These are phyloP conservation scores for Arion vulgaris DNA, from an alignment of 1,140 invertebrate species.

Conservation along the genomic window DNA sequence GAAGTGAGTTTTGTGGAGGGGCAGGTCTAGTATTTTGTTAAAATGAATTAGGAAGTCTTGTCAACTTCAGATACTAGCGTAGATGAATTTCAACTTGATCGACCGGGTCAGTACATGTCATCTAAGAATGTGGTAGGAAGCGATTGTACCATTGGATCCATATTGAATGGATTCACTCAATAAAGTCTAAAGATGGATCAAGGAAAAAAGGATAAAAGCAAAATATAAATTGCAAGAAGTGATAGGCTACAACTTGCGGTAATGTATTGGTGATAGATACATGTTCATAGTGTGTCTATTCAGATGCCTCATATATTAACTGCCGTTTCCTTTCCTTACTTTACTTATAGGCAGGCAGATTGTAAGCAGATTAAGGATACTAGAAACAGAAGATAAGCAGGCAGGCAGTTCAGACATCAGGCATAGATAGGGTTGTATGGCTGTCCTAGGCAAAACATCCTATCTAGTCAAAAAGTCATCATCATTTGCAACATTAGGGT, in stretches of 20 bases:
- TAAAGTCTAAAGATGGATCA: no score
- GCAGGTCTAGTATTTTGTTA: no score
- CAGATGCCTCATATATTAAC: constrained; percentile 1
- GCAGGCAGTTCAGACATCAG: constrained; percentile 40
- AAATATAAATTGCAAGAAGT: no score
- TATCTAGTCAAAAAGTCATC: constrained; percentile 29
- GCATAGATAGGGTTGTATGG: constrained; percentile 39
- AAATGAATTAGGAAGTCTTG: no score
- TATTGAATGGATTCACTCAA: no score
- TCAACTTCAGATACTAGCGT: no score
- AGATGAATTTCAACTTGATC: no score
- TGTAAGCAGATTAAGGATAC: constrained; percentile 40
- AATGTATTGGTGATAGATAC: constrained; percentile 5
- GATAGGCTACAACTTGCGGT: no score
- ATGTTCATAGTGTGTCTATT: background rate
- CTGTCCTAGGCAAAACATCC: constrained; percentile 32
- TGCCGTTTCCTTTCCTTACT: constrained; percentile 35
- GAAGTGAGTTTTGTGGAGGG: constrained; percentile 1
- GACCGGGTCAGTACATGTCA: no score
- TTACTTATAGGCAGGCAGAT: constrained; percentile 36
- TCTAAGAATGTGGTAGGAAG: no score
- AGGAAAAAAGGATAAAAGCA: no score
- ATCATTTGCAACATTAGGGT: constrained; percentile 33
- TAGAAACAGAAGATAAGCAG: constrained; percentile 35
- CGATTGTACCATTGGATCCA: no score